Base-by-base conservation (phyloP, 2,888 invertebrate species). In the Eupithecia vulgata region DNA sequence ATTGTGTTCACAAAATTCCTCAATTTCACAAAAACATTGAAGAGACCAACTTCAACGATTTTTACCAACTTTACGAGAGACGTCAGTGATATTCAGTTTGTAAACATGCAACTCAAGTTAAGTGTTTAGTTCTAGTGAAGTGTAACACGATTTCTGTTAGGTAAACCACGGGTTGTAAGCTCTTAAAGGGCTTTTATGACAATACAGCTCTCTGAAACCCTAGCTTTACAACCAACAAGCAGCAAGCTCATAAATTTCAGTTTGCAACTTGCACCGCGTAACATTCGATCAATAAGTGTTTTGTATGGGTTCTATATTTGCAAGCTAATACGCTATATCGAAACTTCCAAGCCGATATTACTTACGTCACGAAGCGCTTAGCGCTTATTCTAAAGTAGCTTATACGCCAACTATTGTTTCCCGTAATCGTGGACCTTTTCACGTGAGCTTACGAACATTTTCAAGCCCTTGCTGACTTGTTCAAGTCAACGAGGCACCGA, bases 221-320 rank as follows among this genome's bases (percentile, higher is more conserved):
- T 62, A 45, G 35, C 67, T 48, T 90, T 89, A 88, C 85, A 83
- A 84, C 83, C 84, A 83, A 86, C 71, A 72, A 74, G 74, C 64
- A 79, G 68, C 74, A 71, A 72, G 78, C 89, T 90, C 94, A 91
- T 94, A 93, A 94, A 94, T 94, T 93, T 91, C 89, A 91, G 92
- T 93, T 94, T 92, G 90, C 89, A 93, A 94, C 87, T 94, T 91
- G 92, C 91, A 91, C 85, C 86, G 88, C 87, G 88, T 87, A 91
- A 90, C 91, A 90, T 91, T 92, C 91, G 93, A 94, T 94, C 93
- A 93, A 93, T 94, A 93, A 89, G 90, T 88, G 86, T 92, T 93
- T 94, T 94, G 92, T 93, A 94, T 88, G 92, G 94, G 85, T 91
- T 94, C 93, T 90, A 90, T 93, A 93, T 93, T 93, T 93, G 92